phyloP scores from a whole-genome alignment of 1,140 invertebrate species.

The Eupristina koningsbergeri region DNA sequence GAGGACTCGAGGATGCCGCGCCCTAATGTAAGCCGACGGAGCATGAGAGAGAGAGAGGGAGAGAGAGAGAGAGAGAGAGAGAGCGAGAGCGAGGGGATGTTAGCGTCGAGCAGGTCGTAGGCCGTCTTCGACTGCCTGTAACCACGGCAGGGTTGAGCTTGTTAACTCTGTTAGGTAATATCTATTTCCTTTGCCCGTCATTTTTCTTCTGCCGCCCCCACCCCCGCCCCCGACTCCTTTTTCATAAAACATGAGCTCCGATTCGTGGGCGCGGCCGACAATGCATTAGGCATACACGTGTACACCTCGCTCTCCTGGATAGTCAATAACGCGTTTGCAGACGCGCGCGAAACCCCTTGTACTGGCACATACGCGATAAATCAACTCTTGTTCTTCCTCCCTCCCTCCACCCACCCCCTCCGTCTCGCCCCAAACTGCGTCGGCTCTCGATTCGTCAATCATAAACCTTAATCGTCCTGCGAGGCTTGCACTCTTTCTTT shows the following conservation, averaged over 20 bases:
- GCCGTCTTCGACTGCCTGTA: constrained; percentile 53
- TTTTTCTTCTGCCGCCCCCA: neutral
- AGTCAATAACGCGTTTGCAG: constrained; percentile 37
- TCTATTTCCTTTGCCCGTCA: constrained; percentile 66
- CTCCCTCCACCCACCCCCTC: neutral
- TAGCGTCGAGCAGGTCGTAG: neutral
- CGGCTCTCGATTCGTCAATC: constrained; percentile 47
- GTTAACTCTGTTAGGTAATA: constrained; percentile 64
- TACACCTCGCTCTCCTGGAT: neutral
- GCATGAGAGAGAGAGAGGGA: constrained; percentile 28
- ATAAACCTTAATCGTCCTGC: constrained; percentile 46
- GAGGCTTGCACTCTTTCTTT: constrained; percentile 16
- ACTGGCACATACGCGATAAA: constrained; percentile 36
- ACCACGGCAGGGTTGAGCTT: constrained; percentile 55
- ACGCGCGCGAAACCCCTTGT: constrained; percentile 38
- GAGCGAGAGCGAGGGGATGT: too few species aligned
- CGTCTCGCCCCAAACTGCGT: neutral
- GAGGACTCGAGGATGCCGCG: constrained; percentile 58
- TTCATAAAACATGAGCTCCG: constrained; percentile 51
- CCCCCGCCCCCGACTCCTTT: neutral
- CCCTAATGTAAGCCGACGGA: constrained; percentile 43
- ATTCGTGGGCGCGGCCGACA: constrained; percentile 59
- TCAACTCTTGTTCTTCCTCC: constrained; percentile 20
- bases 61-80: too few species aligned
- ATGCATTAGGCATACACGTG: constrained; percentile 49